Conservation (phyloP, 2,113 vertebrate species). For the Rhynchomys soricoides region DNA sequence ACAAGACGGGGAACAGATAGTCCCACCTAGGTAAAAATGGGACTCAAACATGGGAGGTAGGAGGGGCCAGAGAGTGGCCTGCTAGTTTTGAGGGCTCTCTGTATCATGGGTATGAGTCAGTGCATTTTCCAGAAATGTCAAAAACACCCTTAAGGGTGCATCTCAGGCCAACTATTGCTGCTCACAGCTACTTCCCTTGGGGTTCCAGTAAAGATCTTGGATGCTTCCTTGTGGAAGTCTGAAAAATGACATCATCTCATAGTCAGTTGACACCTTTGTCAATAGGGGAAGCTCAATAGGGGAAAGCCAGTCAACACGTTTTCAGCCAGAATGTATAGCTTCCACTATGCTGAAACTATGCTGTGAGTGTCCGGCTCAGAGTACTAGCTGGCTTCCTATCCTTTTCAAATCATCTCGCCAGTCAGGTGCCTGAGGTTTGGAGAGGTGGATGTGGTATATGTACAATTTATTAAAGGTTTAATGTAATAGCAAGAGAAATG, state of each 20-base stretch:
- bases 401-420: not conserved
- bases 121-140: not conserved
- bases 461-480: not conserved
- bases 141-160: not conserved
- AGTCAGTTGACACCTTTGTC: not conserved
- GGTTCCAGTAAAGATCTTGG: not conserved
- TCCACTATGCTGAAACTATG: not conserved
- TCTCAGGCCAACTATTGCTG: not conserved
- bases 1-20: not conserved
- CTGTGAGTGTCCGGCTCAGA: not conserved
- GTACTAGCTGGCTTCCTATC: not conserved
- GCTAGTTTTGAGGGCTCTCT: not conserved
- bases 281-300: not conserved
- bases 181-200: not conserved
- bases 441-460: no score
- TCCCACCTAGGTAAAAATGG: not conserved
- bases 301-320: not conserved
- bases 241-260: not conserved
- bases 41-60: not conserved
- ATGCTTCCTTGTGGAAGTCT: not conserved
- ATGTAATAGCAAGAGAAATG: constrained; percentile 28
- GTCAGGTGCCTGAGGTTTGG: not conserved
- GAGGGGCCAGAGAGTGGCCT: not conserved
- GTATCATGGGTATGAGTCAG: not conserved
- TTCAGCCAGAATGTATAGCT: not conserved